These are phyloP conservation scores for Halcyon senegalensis DNA, from an alignment of 2,113 vertebrate genomes.

Conservation along the genomic window DNA sequence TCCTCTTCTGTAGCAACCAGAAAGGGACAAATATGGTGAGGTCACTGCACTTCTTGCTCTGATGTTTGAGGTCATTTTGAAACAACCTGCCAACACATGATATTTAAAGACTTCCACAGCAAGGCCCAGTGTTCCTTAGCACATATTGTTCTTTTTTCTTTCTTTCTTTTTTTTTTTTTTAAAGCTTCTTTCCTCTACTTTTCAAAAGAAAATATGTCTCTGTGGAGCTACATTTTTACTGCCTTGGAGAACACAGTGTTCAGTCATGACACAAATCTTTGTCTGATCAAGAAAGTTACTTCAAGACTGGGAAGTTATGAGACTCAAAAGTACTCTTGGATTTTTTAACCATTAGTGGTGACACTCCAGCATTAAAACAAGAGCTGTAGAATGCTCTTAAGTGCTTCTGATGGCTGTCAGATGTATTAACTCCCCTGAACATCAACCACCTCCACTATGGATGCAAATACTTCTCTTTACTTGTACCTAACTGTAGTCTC, in stretches of 20 bases:
- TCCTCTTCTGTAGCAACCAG: background rate
- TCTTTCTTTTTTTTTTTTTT: background rate
- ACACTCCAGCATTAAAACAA: background rate
- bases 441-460: background rate
- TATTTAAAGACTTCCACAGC: background rate
- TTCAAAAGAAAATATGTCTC: constrained; percentile 17
- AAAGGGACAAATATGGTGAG: background rate
- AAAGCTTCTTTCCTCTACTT: background rate
- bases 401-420: background rate
- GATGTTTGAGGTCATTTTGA: background rate
- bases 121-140: background rate
- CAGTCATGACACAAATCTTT: background rate
- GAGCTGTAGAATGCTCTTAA: background rate
- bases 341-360: background rate
- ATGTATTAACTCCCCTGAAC: background rate
- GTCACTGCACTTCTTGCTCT: background rate
- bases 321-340: background rate
- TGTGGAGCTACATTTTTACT: background rate
- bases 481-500: background rate
- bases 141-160: background rate
- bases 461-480: background rate
- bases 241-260: constrained; percentile 17
- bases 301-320: background rate
- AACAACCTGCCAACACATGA: background rate
- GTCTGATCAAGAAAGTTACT: background rate